Evolutionary conservation across 2,797 vertebrate genomes (phyloP).

Genomic region (Takifugu ocellatus): DNA sequence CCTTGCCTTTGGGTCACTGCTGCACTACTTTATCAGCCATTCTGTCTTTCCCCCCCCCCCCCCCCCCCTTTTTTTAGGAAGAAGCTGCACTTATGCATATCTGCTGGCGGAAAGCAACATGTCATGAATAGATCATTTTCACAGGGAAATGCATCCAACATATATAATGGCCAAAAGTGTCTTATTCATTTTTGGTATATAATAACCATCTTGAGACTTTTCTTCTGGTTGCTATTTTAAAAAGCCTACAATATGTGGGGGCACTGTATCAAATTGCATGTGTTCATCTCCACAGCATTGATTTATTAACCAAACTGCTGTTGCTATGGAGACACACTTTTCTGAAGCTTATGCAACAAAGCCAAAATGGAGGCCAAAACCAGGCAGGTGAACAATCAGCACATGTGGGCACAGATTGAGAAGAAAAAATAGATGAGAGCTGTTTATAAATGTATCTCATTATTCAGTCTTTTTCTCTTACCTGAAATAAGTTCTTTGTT

Average conservation of each 20-base stretch:
- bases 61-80: too few species aligned
- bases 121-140: too few species aligned
- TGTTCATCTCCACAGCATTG: conserved; percentile 40
- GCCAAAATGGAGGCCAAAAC: conserved; percentile 31
- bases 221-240: conserved; percentile 11
- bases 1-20: conserved; percentile 67
- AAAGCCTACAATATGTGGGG: conserved; percentile 7
- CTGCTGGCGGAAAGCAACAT: too few species aligned
- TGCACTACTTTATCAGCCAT: conserved; percentile 38
- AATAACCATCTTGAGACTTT: not conserved
- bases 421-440: not conserved
- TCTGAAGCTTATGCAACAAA: conserved; percentile 45
- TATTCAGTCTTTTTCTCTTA: too few species aligned
- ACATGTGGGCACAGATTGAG: not conserved
- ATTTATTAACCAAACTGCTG: conserved; percentile 48
- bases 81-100: too few species aligned
- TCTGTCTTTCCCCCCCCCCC: conserved; percentile 35
- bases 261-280: conserved; percentile 36
- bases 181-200: not conserved
- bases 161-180: not conserved
- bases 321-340: conserved; percentile 62
- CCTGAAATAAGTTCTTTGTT: too few species aligned
- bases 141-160: too few species aligned
- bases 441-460: not conserved
- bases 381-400: conserved; percentile 35